These are phyloP conservation scores for Perithous albicinctus DNA, from an alignment of 2,888 invertebrate species.

Conservation along the genomic window DNA sequence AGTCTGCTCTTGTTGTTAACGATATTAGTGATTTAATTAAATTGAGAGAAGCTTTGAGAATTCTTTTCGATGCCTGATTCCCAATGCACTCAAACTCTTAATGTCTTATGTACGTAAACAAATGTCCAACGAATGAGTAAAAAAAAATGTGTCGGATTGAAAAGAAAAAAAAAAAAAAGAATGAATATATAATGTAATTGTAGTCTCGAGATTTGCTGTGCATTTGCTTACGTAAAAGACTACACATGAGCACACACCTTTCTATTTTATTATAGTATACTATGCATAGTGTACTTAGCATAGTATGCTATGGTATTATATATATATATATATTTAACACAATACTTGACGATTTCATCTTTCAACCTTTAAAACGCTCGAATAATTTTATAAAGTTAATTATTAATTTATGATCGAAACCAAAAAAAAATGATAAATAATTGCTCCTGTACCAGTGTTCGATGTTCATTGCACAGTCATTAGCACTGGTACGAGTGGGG, in stretches of 20 bases:
- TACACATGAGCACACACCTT: constrained; percentile 46
- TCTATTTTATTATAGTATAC: constrained; percentile 43
- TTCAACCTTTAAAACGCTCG: constrained; percentile 56
- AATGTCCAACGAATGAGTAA: constrained; percentile 14
- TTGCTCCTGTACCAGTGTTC: constrained; percentile 11
- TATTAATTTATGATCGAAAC: constrained; percentile 22
- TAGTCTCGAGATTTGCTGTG: not conserved
- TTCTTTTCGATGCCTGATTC: constrained; percentile 11
- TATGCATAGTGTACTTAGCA: constrained; percentile 34
- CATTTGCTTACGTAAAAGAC: constrained; percentile 29
- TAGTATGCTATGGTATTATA: constrained; percentile 41
- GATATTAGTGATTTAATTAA: not conserved
- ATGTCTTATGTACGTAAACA: constrained; percentile 39
- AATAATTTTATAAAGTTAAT: constrained; percentile 58
- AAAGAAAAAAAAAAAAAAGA: not conserved
- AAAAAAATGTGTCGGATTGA: not conserved
- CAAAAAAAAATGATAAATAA: not conserved
- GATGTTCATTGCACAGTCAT: constrained; percentile 41
- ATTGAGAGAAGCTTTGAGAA: not conserved
- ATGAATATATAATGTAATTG: not conserved
- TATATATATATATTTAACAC: constrained; percentile 52
- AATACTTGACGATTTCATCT: constrained; percentile 55
- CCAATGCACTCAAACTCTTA: constrained; percentile 28
- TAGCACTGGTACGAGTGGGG: constrained; percentile 8
- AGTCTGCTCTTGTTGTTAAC: not conserved